These are phyloP conservation scores for Oryzias javanicus DNA, from an alignment of 2,113 vertebrate genomes.

Conservation along the genomic window DNA sequence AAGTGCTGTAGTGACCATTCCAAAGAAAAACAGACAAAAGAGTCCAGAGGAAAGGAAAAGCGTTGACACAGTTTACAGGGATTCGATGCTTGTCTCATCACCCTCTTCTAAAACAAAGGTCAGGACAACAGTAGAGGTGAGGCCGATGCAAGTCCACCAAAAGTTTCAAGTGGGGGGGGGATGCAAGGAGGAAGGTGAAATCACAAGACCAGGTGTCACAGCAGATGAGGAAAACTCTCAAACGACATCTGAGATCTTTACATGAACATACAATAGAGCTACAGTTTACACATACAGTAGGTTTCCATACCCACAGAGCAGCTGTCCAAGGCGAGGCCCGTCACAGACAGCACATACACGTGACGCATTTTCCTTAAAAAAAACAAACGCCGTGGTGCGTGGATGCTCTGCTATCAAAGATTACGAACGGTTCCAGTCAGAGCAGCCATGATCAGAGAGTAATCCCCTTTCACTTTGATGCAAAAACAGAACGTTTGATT, in stretches of 20 bases:
- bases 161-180: conserved; percentile 6
- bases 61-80: conserved; percentile 75
- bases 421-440: background rate
- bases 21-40: conserved; percentile 77
- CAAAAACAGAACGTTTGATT: conserved; percentile 21
- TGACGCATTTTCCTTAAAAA: background rate
- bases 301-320: conserved; percentile 38
- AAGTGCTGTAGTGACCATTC: conserved; percentile 87
- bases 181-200: conserved; percentile 28
- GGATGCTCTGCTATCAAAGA: conserved; percentile 1
- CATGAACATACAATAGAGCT: conserved; percentile 64
- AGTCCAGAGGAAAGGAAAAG: conserved; percentile 52
- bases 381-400: background rate
- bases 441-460: conserved; percentile 23
- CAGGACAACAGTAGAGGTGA: conserved; percentile 63
- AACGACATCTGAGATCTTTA: conserved; percentile 67
- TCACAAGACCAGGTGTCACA: conserved; percentile 72
- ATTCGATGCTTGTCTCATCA: conserved; percentile 57
- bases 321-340: conserved; percentile 16
- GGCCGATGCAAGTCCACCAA: conserved; percentile 61
- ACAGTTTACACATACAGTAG: conserved; percentile 59
- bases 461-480: conserved; percentile 43
- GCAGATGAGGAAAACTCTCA: conserved; percentile 58
- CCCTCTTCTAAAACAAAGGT: conserved; percentile 67
- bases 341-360: conserved; percentile 1